Evolutionary conservation across 2,797 vertebrate species (phyloP), one percentile per base, ranked within the genome.

Genomic region (Australoheros facetus): DNA sequence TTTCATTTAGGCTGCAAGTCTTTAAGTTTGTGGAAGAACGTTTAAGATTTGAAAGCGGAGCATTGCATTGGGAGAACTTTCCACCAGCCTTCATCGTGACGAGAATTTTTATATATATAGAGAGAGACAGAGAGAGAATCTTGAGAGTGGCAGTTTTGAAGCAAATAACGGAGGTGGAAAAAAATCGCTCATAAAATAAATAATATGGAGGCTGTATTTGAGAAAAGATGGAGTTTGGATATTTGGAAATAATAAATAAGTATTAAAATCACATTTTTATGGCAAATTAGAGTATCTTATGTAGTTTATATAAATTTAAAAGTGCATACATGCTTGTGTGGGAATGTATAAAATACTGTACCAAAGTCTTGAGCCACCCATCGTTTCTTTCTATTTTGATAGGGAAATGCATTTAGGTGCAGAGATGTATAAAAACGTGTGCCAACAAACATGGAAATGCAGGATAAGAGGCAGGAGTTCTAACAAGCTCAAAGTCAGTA

Each of bases 41-140:
- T 2, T 48, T 66, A 17, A 28, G 23, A 19, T 66, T 66, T 66
- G 11, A 66, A 66, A 48, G 23, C 21, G 8, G 60, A 64, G 16
- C 9, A 0, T 26, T 30, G 16, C 19, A 19, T 48, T 48, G 26
- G 17, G 23, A 48, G 48, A 48, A 30, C 23, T 4, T 66, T 30
- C 23, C 23, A 30, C 3, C 30, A 19, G 16, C 21, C 3, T 30
- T 13, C 28, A 66, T 66, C 39, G 28, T 1, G 1, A 12, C 7
- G 42, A 48, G 19, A 48, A 19, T 66, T 19, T 34, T 32, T 6
- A 32, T 32, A 7, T 32, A 34, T 34, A 34, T 34, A 34, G 0
- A 23, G 23, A 23, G 23, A 23, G 23, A 34, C 0, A 23, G 23
- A 23, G 23, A 23, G 23, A 23, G 23, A 66, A 0, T 66, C 39